Conservation (phyloP, 2,797 vertebrate genomes). For the Cygnus olor region DNA sequence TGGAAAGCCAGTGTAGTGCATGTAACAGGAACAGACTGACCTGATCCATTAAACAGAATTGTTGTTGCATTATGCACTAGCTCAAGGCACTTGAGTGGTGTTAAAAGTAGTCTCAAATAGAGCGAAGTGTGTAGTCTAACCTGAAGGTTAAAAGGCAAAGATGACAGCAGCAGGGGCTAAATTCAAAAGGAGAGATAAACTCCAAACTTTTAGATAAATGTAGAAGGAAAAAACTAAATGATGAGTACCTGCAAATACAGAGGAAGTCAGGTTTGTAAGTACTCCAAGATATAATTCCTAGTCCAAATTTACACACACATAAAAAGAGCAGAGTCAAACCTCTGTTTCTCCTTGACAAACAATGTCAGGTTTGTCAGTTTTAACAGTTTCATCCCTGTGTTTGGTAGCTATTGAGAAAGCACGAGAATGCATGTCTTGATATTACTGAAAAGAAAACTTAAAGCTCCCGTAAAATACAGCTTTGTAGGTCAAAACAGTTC, state of each 20-base stretch:
- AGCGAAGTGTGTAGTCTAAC: background rate
- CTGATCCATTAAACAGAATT: constrained; percentile 40
- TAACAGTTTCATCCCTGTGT: background rate
- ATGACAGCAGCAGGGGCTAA: background rate
- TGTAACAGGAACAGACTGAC: constrained; percentile 58
- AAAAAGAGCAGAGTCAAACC: background rate
- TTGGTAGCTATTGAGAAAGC: background rate
- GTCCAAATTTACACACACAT: background rate
- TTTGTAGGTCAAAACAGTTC: constrained; percentile 35
- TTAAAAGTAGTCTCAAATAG: background rate
- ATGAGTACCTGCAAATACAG: background rate
- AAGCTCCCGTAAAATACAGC: background rate
- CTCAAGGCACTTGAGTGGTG: constrained; percentile 7
- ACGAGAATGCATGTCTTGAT: constrained; percentile 4
- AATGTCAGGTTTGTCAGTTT: background rate
- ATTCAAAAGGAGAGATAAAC: background rate
- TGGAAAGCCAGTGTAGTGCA: constrained; percentile 55
- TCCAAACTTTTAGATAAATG: background rate
- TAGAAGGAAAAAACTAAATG: background rate
- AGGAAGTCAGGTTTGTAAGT: background rate
- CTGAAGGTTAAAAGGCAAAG: constrained; percentile 37
- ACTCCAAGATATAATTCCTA: background rate
- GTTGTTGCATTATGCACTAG: constrained; percentile 66
- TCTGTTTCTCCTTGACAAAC: background rate
- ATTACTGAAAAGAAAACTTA: background rate